Evolutionary conservation across 2,888 invertebrate genomes (phyloP), one percentile per base, ranked within the genome.

Genomic region (Drosophila flavopinicola): DNA sequence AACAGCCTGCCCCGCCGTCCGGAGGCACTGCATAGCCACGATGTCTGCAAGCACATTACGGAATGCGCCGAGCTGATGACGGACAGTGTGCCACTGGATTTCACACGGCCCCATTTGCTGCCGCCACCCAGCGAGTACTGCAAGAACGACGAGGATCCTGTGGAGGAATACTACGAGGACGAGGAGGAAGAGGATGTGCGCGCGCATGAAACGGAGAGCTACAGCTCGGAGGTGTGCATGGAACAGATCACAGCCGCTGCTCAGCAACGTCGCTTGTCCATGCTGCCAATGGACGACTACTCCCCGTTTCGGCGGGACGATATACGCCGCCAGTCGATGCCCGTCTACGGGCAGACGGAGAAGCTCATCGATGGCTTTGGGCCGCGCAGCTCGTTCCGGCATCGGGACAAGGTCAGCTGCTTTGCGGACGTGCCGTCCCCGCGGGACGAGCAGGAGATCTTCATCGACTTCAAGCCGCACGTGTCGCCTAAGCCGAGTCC

Each of bases 381-480:
- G 0, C 73, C 84, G 1, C 82, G 89, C 24, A 82, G 63, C 0
- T 87, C 89, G 0, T 87, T 88, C 6, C 71, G 88, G 0, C 64
- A 79, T 1, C 79, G 75, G 3, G 75, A 88, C 5, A 88, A 85
- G 44, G 76, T 80, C 23, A 85, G 78, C 13, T 76, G 73, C 45
- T 78, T 77, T 44, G 27, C 65, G 6, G 66, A 68, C 11, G 59
- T 32, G 4, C 64, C 63, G 0, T 66, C 68, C 10, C 61, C 58
- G 13, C 69, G 78, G 0, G 94, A 94, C 83, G 95, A 95, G 88
- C 94, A 94, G 78, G 96, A 96, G 91, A 96, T 97, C 56, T 94
- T 97, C 66, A 96, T 97, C 73, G 96, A 97, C 89, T 97, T 96
- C 89, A 96, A 97, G 91, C 97, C 97, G 5, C 93, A 94, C 66